phyloP scores from a whole-genome alignment of 2,888 invertebrate species.

The Malacosoma neustria region DNA sequence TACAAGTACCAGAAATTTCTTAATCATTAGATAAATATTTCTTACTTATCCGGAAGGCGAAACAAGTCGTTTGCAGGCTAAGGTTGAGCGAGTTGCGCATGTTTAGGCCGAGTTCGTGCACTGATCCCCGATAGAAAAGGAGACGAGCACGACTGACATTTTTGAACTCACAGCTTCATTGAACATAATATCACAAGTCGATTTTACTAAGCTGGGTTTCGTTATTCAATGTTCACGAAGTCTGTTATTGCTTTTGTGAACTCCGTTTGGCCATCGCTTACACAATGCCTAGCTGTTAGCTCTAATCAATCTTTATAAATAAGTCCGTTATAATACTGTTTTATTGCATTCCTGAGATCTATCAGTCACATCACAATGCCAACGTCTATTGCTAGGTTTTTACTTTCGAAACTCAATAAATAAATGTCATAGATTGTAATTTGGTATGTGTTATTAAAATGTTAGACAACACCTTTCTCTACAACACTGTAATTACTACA shows the following conservation, averaged over 20 bases:
- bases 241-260: neutral
- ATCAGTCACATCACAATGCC: constrained; percentile 26
- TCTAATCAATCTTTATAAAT: neutral
- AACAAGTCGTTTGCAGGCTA: constrained; percentile 6
- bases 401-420: constrained; percentile 54
- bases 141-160: constrained; percentile 54
- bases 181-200: constrained; percentile 35
- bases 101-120: constrained; percentile 42
- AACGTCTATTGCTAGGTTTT: constrained; percentile 42
- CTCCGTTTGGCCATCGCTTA: neutral
- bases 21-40: too few relatives aligned
- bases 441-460: constrained; percentile 48
- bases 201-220: constrained; percentile 19
- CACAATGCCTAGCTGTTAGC: neutral
- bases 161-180: constrained; percentile 39
- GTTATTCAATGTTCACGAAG: constrained; percentile 1
- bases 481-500: constrained; percentile 42
- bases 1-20: too few relatives aligned
- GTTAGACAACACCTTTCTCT: constrained; percentile 51
- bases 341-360: neutral
- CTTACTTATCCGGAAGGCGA: neutral
- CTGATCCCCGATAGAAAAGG: constrained; percentile 53
- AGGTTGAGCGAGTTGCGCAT: constrained; percentile 16
- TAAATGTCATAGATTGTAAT: constrained; percentile 60
- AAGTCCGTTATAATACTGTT: neutral